Conservation (phyloP, 2,113 vertebrate genomes). For the Crypturellus undulatus region DNA sequence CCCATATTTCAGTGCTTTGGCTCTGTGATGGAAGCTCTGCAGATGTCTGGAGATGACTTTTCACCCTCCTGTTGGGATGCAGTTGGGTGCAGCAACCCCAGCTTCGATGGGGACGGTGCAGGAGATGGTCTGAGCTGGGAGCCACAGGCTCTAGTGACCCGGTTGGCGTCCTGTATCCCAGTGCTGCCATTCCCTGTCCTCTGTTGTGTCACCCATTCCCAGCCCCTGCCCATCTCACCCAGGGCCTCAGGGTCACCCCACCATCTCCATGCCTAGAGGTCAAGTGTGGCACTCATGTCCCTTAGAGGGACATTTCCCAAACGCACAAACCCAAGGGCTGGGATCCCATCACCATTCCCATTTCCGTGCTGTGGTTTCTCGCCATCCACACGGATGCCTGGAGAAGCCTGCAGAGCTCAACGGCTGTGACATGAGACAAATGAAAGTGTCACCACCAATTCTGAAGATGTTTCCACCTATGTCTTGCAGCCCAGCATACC, state of each 20-base stretch:
- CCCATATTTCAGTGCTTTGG: not conserved
- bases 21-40: not conserved
- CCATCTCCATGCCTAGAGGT: accelerated
- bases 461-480: accelerated
- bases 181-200: not conserved
- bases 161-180: not conserved
- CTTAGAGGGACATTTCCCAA: not conserved
- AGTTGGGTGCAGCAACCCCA: accelerated
- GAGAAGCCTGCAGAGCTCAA: not conserved
- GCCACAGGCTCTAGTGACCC: accelerated
- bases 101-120: not conserved
- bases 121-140: not conserved
- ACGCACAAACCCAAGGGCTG: accelerated
- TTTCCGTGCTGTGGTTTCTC: not conserved
- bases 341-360: not conserved
- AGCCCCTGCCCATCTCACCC: not conserved
- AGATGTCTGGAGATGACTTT: not conserved
- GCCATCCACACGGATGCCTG: accelerated
- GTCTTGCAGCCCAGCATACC: not conserved
- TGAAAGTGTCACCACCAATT: not conserved
- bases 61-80: not conserved
- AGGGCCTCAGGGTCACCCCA: not conserved
- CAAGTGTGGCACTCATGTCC: not conserved
- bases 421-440: not conserved
- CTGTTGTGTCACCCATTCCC: not conserved